Conservation (phyloP, 37 sponge, comb jelly and placozoan species). For the Agelas oroides region DNA sequence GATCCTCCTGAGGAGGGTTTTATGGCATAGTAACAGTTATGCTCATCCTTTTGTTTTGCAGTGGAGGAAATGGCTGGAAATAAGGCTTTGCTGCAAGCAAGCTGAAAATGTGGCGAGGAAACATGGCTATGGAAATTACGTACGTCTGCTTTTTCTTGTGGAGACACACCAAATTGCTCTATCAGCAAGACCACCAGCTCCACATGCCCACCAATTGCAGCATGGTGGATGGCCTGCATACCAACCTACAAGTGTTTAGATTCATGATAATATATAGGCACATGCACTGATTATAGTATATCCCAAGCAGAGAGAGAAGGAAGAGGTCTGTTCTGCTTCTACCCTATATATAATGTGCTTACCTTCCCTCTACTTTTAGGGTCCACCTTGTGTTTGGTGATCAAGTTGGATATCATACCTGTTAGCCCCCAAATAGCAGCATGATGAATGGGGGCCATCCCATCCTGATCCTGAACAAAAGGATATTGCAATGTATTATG, state of each 20-base stretch:
- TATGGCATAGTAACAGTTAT: background rate
- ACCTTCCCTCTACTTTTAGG: background rate
- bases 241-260: background rate
- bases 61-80: too few relatives aligned
- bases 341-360: background rate
- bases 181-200: background rate
- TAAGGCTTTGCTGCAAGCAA: too few relatives aligned
- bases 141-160: constrained; percentile 38
- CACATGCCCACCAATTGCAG: constrained; percentile 6
- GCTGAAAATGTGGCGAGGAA: background rate
- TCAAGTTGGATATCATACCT: background rate
- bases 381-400: background rate
- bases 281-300: too few relatives aligned
- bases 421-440: background rate
- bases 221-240: constrained; percentile 28
- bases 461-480: background rate
- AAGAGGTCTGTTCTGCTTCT: too few relatives aligned
- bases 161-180: constrained; percentile 32
- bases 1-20: background rate
- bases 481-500: background rate
- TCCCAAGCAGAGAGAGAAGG: too few relatives aligned
- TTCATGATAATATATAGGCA: too few relatives aligned
- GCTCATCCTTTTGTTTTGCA: too few relatives aligned
- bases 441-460: constrained; percentile 6
- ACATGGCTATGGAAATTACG: background rate